phyloP scores from a whole-genome alignment of 1,140 invertebrate genomes.

The Aphis gossypii region DNA sequence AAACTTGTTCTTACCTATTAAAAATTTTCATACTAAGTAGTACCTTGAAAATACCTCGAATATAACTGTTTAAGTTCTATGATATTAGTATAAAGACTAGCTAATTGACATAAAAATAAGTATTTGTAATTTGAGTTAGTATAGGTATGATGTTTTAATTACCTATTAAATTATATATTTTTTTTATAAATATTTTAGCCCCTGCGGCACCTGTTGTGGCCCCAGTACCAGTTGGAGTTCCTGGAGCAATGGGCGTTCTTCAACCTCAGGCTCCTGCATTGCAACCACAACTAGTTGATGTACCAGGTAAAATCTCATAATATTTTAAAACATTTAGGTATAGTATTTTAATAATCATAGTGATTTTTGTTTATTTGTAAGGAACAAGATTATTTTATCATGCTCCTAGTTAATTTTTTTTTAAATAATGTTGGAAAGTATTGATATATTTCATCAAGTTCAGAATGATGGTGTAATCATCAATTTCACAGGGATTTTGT shows the following conservation, averaged over 20 bases:
- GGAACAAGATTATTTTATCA: too few relatives aligned
- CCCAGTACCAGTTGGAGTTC: conserved; percentile 64
- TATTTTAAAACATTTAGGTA: neutral
- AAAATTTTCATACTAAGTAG: neutral
- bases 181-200: conserved; percentile 54
- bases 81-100: neutral
- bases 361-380: neutral
- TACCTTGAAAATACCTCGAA: neutral
- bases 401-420: too few relatives aligned
- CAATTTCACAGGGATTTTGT: too few relatives aligned
- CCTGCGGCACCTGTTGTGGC: conserved; percentile 63
- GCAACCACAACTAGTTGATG: conserved; percentile 64
- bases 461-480: too few relatives aligned
- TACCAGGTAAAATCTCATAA: conserved; percentile 64
- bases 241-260: conserved; percentile 64
- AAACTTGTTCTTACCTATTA: neutral
- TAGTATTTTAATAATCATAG: neutral
- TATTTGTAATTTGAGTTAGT: neutral
- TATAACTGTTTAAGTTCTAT: neutral
- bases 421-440: too few relatives aligned
- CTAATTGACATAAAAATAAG: neutral
- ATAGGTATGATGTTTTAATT: neutral
- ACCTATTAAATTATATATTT: neutral
- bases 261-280: conserved; percentile 62
- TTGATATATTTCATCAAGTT: too few relatives aligned